A percentile compares a stretch with the other conserved stretches of the same genome.
phyloP scores from a whole-genome alignment of 2,888 invertebrate species.

The Congeria kusceri region DNA sequence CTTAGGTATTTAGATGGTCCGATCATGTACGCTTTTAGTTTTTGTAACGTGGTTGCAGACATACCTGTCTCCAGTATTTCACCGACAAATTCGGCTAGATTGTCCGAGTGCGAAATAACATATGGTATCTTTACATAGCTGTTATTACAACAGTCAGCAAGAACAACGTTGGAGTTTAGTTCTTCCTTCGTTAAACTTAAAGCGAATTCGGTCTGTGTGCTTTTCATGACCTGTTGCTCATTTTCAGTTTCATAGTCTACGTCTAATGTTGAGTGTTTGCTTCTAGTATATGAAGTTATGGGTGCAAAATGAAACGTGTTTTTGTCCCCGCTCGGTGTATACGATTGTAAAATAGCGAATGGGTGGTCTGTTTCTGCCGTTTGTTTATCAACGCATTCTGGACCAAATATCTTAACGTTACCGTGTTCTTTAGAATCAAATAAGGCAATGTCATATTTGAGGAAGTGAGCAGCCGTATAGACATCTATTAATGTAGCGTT shows the following conservation, averaged over 20 bases:
- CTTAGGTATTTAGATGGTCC: background rate
- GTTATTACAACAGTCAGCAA: conserved; percentile 3
- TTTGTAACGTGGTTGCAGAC: background rate
- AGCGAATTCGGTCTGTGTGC: background rate
- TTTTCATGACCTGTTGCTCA: too few species aligned
- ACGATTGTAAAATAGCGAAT: background rate
- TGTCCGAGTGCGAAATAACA: background rate
- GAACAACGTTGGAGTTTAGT: background rate
- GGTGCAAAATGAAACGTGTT: background rate
- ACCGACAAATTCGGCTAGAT: conserved; percentile 14
- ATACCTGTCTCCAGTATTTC: background rate
- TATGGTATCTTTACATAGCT: background rate
- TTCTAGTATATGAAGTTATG: conserved; percentile 9
- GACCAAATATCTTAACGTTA: background rate
- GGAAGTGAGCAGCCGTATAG: background rate
- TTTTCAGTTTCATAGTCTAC: too few species aligned
- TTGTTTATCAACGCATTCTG: background rate
- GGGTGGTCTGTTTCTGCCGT: background rate
- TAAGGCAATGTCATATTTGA: background rate
- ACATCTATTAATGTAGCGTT: conserved; percentile 7
- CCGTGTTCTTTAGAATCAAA: background rate
- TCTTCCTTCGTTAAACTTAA: background rate
- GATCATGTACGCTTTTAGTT: conserved; percentile 10
- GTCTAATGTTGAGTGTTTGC: too few species aligned
- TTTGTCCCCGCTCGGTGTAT: background rate